These are phyloP conservation scores for Cephonodes hylas DNA, from an alignment of 2,888 invertebrate species.

Conservation along the genomic window DNA sequence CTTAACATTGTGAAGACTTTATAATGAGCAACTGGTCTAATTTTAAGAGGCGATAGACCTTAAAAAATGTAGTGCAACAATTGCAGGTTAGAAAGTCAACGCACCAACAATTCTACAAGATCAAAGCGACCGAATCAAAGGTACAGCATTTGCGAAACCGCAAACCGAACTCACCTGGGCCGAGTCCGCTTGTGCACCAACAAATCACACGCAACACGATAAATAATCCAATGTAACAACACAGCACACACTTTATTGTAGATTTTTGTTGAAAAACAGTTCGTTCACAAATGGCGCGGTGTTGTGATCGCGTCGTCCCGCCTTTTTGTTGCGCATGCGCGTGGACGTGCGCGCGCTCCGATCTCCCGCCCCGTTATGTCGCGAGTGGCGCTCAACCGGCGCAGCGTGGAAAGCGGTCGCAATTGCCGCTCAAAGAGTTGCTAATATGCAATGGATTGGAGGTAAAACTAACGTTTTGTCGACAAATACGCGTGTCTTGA, in stretches of 20 bases:
- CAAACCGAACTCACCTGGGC: conserved; percentile 4
- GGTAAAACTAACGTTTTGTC: conserved; percentile 10
- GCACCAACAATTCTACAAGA: conserved; percentile 9
- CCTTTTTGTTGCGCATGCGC: conserved; percentile 8
- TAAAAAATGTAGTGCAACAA: background rate
- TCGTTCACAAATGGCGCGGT: conserved; percentile 12
- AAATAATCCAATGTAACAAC: conserved; percentile 12
- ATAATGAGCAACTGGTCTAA: background rate
- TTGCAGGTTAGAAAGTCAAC: conserved; percentile 5
- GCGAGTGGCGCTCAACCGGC: conserved; percentile 36
- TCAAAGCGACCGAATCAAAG: conserved; percentile 4
- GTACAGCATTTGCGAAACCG: conserved; percentile 7
- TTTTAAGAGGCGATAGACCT: background rate
- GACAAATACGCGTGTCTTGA: conserved; percentile 6
- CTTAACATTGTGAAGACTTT: background rate
- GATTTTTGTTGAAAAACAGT: background rate
- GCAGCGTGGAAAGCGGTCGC: conserved; percentile 57
- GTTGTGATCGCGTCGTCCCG: conserved; percentile 10
- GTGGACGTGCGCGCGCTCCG: conserved; percentile 45
- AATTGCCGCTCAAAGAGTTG: conserved; percentile 47
- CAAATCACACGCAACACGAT: background rate
- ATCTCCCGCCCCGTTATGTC: conserved; percentile 66
- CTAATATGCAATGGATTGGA: conserved; percentile 15
- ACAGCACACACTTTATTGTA: conserved; percentile 8
- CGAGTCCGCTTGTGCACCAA: background rate